Evolutionary conservation across 2,797 vertebrate genomes (phyloP).

Genomic region (Phoeniculus purpureus): DNA sequence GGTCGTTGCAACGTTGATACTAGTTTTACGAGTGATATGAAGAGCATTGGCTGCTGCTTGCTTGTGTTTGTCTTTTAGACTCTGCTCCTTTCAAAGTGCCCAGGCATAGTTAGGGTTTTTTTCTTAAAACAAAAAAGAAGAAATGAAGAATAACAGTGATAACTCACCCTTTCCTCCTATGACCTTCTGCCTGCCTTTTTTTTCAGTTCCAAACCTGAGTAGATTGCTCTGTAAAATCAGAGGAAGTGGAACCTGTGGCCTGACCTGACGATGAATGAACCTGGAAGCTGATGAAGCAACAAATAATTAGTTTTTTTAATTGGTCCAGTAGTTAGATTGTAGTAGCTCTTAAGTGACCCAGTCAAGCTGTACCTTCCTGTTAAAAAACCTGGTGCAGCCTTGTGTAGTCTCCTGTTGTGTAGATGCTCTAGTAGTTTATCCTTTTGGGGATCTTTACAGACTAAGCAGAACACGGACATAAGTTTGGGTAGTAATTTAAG

Average conservation of each 20-base stretch:
- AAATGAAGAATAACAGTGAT: neutral
- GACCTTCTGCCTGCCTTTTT: neutral
- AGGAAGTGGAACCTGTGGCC: neutral
- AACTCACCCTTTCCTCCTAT: accelerated
- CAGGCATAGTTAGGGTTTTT: neutral
- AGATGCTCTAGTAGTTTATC: neutral
- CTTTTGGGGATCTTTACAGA: neutral
- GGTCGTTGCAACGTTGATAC: neutral
- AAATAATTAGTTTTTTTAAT: neutral
- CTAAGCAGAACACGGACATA: neutral
- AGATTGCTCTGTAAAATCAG: neutral
- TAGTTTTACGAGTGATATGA: neutral
- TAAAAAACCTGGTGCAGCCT: neutral
- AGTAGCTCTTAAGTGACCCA: neutral
- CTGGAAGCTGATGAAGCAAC: neutral
- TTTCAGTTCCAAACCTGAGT: neutral
- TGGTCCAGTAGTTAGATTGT: neutral
- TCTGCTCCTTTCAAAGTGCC: neutral
- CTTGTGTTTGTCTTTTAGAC: neutral
- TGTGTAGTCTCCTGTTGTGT: too few species aligned
- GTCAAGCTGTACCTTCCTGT: neutral
- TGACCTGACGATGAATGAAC: neutral
- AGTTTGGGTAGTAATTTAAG: neutral
- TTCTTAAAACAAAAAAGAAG: neutral
- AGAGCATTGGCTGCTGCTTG: neutral